These are phyloP conservation scores for Xestoiulus laeticollis DNA, from an alignment of 2,888 invertebrate genomes.

Conservation along the genomic window DNA sequence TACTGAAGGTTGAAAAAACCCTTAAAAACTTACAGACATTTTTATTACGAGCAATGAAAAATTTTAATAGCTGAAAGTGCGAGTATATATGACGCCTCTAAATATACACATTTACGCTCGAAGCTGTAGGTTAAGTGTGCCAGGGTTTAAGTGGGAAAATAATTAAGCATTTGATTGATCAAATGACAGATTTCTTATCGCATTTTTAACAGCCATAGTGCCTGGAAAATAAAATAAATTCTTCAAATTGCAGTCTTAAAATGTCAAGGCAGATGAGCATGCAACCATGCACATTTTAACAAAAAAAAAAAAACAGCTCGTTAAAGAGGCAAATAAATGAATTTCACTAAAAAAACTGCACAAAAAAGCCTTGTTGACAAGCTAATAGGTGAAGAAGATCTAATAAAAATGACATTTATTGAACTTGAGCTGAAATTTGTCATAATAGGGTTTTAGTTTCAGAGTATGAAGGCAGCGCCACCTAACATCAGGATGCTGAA, in stretches of 20 bases:
- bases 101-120: background rate
- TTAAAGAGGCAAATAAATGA: conserved; percentile 25
- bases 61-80: background rate
- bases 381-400: conserved; percentile 17
- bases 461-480: background rate
- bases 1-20: background rate
- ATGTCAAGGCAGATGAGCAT: background rate
- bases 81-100: background rate
- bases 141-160: background rate
- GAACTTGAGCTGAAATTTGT: conserved; percentile 5
- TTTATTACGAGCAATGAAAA: conserved; percentile 10
- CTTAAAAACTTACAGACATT: background rate
- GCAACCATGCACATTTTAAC: background rate
- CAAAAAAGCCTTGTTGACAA: conserved; percentile 20
- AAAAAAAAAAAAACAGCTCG: background rate
- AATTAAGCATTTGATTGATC: conserved; percentile 35
- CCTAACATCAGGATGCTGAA: background rate
- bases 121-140: background rate
- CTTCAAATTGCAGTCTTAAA: conserved; percentile 25
- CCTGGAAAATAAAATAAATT: conserved; percentile 23
- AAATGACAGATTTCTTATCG: conserved; percentile 31
- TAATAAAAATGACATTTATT: conserved; percentile 24
- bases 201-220: conserved; percentile 25
- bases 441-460: background rate
- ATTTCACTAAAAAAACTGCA: background rate